Evolutionary conservation across 2,113 vertebrate genomes (phyloP).

Genomic region (Steatornis caripensis): DNA sequence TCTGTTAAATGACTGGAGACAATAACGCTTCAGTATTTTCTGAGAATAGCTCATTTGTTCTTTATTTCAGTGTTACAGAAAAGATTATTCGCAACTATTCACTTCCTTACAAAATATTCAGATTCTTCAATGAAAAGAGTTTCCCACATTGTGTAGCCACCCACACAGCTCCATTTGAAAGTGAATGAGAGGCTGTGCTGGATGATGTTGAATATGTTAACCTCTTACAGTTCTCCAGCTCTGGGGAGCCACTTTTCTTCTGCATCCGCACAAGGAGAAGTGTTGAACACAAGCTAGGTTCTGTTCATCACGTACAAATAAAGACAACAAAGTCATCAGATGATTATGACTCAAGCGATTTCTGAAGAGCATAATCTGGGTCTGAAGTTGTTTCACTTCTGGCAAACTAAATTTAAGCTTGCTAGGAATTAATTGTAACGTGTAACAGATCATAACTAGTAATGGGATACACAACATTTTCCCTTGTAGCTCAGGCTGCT

Average conservation of each 20-base stretch:
- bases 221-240: conserved; percentile 58
- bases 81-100: conserved; percentile 89
- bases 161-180: conserved; percentile 73
- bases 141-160: conserved; percentile 88
- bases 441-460: neutral
- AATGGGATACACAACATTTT: neutral
- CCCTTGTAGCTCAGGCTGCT: neutral
- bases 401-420: neutral
- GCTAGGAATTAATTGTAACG: neutral
- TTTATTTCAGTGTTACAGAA: conserved; percentile 80
- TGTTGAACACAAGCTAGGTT: neutral
- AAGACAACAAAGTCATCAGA: neutral
- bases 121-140: conserved; percentile 87
- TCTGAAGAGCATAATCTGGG: neutral
- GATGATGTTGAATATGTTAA: conserved; percentile 57
- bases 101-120: conserved; percentile 89
- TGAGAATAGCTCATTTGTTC: conserved; percentile 89
- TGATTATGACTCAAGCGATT: neutral
- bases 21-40: conserved; percentile 72
- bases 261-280: conserved; percentile 18
- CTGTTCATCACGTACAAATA: neutral
- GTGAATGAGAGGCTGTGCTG: conserved; percentile 75
- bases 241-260: conserved; percentile 52
- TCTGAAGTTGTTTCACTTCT: neutral
- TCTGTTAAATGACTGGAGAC: conserved; percentile 64